Evolutionary conservation across 2,797 vertebrate species (phyloP).

Genomic region (Urocyon cinereoargenteus): DNA sequence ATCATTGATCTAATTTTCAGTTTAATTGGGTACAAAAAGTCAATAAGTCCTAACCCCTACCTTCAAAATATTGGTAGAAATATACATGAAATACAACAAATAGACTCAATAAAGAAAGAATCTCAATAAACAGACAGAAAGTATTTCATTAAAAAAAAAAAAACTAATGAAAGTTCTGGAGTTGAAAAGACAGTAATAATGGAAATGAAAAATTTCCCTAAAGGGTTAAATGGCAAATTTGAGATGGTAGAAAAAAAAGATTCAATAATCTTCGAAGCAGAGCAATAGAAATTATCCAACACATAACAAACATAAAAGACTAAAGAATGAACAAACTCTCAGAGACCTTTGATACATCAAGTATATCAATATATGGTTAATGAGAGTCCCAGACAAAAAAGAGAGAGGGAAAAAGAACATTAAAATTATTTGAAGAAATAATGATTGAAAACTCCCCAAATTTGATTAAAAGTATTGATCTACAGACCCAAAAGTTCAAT

Average conservation of each 20-base stretch:
- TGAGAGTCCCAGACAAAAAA: not conserved
- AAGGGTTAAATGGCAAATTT: not conserved
- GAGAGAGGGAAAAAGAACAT: not conserved
- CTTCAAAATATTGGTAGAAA: not conserved
- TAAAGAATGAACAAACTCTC: not conserved
- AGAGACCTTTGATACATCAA: not conserved
- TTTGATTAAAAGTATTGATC: not conserved
- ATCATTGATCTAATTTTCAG: not conserved
- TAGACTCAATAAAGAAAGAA: not conserved
- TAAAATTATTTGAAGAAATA: not conserved
- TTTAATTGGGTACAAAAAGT: not conserved
- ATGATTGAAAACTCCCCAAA: not conserved
- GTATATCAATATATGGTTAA: not conserved
- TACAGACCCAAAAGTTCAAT: not conserved
- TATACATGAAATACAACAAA: not conserved
- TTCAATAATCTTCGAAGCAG: not conserved
- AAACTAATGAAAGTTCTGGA: not conserved
- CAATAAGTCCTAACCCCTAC: not conserved
- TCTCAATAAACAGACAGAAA: not conserved
- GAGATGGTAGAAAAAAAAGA: not conserved
- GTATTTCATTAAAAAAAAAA: not conserved
- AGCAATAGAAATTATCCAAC: not conserved
- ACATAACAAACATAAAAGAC: not conserved
- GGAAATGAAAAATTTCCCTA: not conserved
- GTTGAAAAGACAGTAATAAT: not conserved